Evolutionary conservation across 2,888 invertebrate species (phyloP).

Genomic region (Rhingia rostrata): DNA sequence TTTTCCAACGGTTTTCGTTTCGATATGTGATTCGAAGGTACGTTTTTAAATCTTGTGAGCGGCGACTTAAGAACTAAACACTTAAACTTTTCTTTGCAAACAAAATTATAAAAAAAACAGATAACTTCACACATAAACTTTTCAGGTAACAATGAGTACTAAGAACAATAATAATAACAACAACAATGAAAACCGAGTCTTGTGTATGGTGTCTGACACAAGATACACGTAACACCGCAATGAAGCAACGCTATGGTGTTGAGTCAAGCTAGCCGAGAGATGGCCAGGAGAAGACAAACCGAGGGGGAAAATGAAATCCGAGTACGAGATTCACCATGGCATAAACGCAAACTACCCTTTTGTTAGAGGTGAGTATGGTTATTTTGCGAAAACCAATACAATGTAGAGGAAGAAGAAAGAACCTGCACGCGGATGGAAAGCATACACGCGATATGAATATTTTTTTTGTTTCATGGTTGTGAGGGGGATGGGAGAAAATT

Average conservation of each 20-base stretch:
- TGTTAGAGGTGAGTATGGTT: slow-evolving; percentile 67
- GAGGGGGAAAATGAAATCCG: slow-evolving; percentile 13
- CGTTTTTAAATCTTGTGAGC: slow-evolving; percentile 27
- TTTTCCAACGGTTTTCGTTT: neutral
- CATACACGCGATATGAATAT: slow-evolving; percentile 56
- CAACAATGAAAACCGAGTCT: slow-evolving; percentile 74
- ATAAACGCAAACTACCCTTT: slow-evolving; percentile 67
- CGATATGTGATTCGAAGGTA: slow-evolving; percentile 66
- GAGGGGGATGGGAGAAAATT: slow-evolving; percentile 33
- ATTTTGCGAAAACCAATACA: slow-evolving; percentile 59
- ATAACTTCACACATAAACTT: slow-evolving; percentile 55
- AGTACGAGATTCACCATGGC: slow-evolving; percentile 60
- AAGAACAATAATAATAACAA: slow-evolving; percentile 62
- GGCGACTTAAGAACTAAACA: slow-evolving; percentile 36
- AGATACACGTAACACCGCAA: slow-evolving; percentile 83
- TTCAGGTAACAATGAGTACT: slow-evolving; percentile 66
- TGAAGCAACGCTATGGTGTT: slow-evolving; percentile 79
- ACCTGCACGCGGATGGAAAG: slow-evolving; percentile 58
- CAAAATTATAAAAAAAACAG: slow-evolving; percentile 44
- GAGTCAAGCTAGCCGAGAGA: slow-evolving; percentile 45
- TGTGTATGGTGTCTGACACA: slow-evolving; percentile 80
- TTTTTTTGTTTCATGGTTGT: neutral
- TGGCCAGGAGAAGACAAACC: slow-evolving; percentile 12
- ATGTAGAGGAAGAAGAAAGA: slow-evolving; percentile 22
- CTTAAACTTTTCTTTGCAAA: slow-evolving; percentile 28